Conservation (phyloP, 2,113 vertebrate species). For the Chelonoidis abingdonii region DNA sequence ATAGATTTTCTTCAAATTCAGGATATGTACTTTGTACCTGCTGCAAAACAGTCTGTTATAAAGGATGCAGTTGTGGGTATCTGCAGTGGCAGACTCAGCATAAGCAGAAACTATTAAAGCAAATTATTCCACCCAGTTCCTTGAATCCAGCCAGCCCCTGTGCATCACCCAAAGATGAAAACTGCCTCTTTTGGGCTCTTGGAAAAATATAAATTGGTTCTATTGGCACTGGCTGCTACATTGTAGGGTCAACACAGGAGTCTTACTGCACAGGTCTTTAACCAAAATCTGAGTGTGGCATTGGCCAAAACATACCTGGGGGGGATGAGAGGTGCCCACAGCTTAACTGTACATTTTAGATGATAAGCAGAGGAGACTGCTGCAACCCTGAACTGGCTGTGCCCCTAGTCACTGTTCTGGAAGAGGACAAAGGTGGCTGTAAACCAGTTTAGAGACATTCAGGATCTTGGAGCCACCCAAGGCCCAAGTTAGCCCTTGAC, state of each 20-base stretch:
- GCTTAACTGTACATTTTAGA: background rate
- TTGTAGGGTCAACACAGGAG: background rate
- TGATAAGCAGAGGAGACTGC: background rate
- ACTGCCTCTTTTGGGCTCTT: fast-evolving
- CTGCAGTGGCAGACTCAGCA: background rate
- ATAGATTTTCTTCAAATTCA: background rate
- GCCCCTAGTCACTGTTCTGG: background rate
- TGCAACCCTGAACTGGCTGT: background rate
- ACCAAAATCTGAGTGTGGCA: background rate
- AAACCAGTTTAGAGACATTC: background rate
- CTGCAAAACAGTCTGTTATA: background rate
- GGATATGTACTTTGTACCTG: background rate
- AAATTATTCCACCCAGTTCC: background rate
- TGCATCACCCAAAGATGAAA: fast-evolving
- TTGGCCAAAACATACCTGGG: background rate
- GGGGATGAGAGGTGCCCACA: background rate
- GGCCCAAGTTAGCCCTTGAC: background rate
- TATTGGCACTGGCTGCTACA: background rate
- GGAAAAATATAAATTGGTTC: background rate
- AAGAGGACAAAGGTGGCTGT: background rate
- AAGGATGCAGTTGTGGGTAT: background rate
- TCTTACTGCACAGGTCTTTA: background rate
- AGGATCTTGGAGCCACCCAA: background rate
- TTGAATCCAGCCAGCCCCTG: background rate
- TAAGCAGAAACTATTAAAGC: background rate